Evolutionary conservation across 2,888 invertebrate species (phyloP).

Genomic region (Phortica magna): DNA sequence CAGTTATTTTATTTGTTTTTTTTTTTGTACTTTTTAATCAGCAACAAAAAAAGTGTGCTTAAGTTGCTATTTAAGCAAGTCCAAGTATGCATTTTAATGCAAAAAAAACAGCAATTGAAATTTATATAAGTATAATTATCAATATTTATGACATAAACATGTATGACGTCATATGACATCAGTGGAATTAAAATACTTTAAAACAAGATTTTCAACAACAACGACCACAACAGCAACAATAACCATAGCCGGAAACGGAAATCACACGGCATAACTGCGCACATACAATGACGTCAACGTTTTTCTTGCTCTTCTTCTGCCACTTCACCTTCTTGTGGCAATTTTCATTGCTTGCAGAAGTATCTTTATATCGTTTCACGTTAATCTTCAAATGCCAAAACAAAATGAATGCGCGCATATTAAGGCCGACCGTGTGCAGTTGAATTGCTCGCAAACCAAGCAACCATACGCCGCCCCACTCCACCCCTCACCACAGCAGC

Average conservation of each 20-base stretch:
- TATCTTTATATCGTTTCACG: too few species aligned
- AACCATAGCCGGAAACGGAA: conserved; percentile 1
- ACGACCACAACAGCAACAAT: background rate
- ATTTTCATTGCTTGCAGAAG: too few species aligned
- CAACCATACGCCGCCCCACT: too few species aligned
- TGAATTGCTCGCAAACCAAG: too few species aligned
- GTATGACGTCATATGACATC: background rate
- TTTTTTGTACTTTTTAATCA: background rate
- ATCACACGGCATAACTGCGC: background rate
- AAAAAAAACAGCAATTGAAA: too few species aligned
- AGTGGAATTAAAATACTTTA: background rate
- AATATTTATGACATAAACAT: too few species aligned
- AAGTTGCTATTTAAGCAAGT: background rate
- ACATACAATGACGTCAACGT: background rate
- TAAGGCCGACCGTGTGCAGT: too few species aligned
- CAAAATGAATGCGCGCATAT: too few species aligned
- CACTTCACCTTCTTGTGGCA: too few species aligned
- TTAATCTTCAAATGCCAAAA: too few species aligned
- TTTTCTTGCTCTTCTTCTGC: background rate
- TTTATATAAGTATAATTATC: too few species aligned
- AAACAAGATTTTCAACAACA: background rate
- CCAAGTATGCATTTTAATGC: background rate
- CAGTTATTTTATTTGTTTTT: background rate
- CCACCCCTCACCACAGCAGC: too few species aligned
- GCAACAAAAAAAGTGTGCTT: background rate